Percentiles rank a stretch among this genome's conserved stretches.
Conservation (phyloP, 1,140 invertebrate genomes). For the Diplogasteroides magnus region DNA sequence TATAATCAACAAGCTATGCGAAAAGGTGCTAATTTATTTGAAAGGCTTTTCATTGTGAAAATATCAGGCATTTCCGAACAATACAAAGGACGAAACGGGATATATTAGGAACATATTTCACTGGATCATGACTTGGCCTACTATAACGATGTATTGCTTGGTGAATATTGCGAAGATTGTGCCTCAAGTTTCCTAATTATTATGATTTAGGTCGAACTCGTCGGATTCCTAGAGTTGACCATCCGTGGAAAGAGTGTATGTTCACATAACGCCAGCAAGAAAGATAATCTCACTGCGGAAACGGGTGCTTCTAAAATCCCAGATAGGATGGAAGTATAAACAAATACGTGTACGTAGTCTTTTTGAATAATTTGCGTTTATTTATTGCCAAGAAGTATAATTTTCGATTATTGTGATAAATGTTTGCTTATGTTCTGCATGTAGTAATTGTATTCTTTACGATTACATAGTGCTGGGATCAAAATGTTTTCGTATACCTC, state of each 20-base stretch:
- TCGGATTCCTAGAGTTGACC: slow-evolving; percentile 35
- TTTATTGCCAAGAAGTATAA: too few relatives aligned
- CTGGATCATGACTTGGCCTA: slow-evolving; percentile 27
- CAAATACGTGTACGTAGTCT: too few relatives aligned
- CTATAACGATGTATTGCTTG: slow-evolving; percentile 31
- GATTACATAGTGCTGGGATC: too few relatives aligned
- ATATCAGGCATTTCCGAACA: slow-evolving; percentile 26
- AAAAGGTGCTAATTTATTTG: slow-evolving; percentile 21
- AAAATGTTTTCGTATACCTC: too few relatives aligned
- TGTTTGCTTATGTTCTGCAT: too few relatives aligned
- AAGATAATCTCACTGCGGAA: slow-evolving; percentile 31
- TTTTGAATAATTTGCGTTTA: too few relatives aligned
- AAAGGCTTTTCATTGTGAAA: too few relatives aligned
- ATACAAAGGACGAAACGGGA: slow-evolving; percentile 21
- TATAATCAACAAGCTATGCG: slow-evolving; percentile 27
- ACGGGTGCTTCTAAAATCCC: too few relatives aligned
- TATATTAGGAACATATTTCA: slow-evolving; percentile 36
- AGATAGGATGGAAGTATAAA: too few relatives aligned
- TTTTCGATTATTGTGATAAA: too few relatives aligned
- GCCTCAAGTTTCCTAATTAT: neutral
- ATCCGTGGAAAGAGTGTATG: slow-evolving; percentile 39
- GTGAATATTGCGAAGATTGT: slow-evolving; percentile 4
- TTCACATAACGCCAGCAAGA: slow-evolving; percentile 36
- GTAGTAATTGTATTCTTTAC: too few relatives aligned
- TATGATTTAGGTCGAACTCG: slow-evolving; percentile 20